Evolutionary conservation across 2,113 vertebrate species (phyloP).

Genomic region (Myotis brandtii): DNA sequence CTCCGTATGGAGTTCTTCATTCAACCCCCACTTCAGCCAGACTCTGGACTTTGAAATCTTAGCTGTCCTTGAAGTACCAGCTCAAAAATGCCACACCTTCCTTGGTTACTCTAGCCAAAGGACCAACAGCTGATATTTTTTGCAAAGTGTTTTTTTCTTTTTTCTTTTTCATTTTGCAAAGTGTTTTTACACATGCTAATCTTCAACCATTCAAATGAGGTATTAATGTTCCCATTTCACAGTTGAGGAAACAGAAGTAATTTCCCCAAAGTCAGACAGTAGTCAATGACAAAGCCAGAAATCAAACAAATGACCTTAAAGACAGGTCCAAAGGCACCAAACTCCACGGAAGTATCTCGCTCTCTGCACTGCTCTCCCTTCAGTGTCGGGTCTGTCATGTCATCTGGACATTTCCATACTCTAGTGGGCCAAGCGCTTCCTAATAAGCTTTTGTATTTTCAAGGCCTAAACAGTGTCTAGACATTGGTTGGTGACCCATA

Average conservation of each 20-base stretch:
- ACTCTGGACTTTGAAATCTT: not conserved
- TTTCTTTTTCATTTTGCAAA: not conserved
- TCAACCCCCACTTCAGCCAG: not conserved
- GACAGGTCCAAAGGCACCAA: not conserved
- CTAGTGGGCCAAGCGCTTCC: not conserved
- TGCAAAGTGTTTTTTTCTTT: not conserved
- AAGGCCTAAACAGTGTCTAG: not conserved
- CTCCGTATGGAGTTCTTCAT: slow-evolving; percentile 1
- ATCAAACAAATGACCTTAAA: not conserved
- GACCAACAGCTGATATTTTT: not conserved
- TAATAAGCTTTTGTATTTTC: not conserved
- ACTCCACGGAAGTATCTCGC: not conserved
- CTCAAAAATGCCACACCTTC: slow-evolving; percentile 18
- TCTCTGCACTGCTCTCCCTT: not conserved
- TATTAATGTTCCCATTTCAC: not conserved
- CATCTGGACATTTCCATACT: not conserved
- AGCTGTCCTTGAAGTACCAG: not conserved
- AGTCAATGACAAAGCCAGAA: not conserved
- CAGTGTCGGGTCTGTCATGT: not conserved
- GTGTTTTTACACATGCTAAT: not conserved
- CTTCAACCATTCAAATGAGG: not conserved
- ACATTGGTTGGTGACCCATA: not conserved
- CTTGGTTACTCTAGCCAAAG: not conserved
- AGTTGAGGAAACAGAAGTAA: slow-evolving; percentile 6
- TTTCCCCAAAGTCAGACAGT: not conserved